Percentiles rank a stretch among this genome's conserved stretches.
Evolutionary conservation across 2,113 vertebrate species (phyloP).

Genomic region (Patagioenas fasciata): DNA sequence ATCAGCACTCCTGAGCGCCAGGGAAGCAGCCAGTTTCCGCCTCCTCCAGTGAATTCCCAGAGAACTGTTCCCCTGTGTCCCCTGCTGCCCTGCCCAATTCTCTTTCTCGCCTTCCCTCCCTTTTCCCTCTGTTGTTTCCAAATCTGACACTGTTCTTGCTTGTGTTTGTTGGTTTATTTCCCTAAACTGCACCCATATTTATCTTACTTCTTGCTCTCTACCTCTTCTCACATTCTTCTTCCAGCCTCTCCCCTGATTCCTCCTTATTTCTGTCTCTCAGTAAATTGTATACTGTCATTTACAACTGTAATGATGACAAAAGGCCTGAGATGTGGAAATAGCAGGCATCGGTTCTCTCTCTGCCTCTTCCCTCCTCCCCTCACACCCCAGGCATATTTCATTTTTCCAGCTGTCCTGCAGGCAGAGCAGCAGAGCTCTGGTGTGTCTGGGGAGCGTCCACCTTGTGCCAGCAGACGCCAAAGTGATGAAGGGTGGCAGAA

Average conservation of each 20-base stretch:
- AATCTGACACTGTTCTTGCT: background rate
- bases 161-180: background rate
- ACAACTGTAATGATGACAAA: background rate
- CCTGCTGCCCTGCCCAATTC: background rate
- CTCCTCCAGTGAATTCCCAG: background rate
- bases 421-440: background rate
- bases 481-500: background rate
- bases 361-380: background rate
- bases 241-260: background rate
- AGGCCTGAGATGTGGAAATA: background rate
- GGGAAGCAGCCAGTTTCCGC: background rate
- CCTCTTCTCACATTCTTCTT: background rate
- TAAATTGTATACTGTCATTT: background rate
- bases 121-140: background rate
- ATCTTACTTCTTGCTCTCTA: background rate
- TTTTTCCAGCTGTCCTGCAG: constrained; percentile 3
- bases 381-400: background rate
- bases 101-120: background rate
- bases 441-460: background rate
- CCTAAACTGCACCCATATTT: background rate
- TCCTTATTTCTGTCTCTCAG: background rate
- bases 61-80: background rate
- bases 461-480: background rate
- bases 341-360: background rate
- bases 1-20: background rate